Conservation (phyloP, 1,140 invertebrate species). For the Zaprionus tsacasi region DNA sequence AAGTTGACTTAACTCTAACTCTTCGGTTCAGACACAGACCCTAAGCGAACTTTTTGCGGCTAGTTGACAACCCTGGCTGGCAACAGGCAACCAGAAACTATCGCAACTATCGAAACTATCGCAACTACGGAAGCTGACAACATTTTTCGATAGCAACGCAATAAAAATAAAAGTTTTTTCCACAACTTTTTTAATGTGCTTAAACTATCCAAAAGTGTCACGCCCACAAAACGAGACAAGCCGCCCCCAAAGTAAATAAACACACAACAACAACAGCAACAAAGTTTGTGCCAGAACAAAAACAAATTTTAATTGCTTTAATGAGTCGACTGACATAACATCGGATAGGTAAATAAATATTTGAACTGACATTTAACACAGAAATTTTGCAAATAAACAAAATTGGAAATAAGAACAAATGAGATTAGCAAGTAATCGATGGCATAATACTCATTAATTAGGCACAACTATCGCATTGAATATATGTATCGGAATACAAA, state of each 20-base stretch:
- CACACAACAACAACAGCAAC: constrained; percentile 14
- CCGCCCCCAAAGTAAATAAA: constrained; percentile 26
- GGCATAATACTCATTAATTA: neutral
- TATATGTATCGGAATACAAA: accelerated
- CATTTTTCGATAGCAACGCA: constrained; percentile 12
- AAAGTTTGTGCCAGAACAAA: constrained; percentile 41
- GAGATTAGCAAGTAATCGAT: neutral
- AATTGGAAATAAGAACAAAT: neutral
- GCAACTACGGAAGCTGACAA: neutral
- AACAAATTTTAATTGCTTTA: constrained; percentile 56
- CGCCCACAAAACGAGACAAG: constrained; percentile 19
- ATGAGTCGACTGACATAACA: constrained; percentile 46
- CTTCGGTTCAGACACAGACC: neutral
- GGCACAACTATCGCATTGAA: neutral
- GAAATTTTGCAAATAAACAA: constrained; percentile 36
- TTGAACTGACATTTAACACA: constrained; percentile 45
- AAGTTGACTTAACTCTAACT: constrained; percentile 64
- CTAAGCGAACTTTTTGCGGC: constrained; percentile 53
- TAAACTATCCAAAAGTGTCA: constrained; percentile 42
- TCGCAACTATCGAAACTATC: neutral
- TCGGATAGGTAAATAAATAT: constrained; percentile 53
- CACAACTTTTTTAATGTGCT: constrained; percentile 47
- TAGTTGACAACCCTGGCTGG: constrained; percentile 23
- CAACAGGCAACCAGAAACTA: constrained; percentile 1
- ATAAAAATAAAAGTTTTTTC: constrained; percentile 41